A percentile compares a stretch with the other conserved stretches of the same genome.
Conservation (phyloP, 2,113 vertebrate species). For the Mormoops blainvillei region DNA sequence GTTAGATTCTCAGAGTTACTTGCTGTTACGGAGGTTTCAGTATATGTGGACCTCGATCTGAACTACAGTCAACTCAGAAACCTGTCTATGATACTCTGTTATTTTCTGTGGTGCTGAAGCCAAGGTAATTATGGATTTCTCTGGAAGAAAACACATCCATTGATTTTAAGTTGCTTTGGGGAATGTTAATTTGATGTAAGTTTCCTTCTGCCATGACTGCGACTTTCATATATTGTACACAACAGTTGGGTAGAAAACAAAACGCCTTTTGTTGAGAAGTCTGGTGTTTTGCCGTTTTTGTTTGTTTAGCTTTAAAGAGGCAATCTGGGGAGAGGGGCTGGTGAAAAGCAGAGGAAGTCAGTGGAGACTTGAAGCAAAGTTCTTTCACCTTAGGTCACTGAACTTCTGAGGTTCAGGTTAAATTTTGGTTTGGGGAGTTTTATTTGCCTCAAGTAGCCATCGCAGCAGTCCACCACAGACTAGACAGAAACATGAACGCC, state of each 20-base stretch:
- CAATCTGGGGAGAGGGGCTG: constrained; percentile 44
- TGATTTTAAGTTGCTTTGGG: constrained; percentile 65
- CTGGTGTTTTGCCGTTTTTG: constrained; percentile 50
- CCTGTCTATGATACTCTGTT: constrained; percentile 47
- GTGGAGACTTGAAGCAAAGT: constrained; percentile 16
- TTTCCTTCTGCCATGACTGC: constrained; percentile 66
- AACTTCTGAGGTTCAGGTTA: constrained; percentile 17
- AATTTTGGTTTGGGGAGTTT: constrained; percentile 43
- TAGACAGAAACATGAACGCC: constrained; percentile 81
- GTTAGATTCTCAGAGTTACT: not conserved
- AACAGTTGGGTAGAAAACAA: constrained; percentile 64
- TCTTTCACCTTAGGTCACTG: constrained; percentile 45
- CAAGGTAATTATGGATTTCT: constrained; percentile 58
- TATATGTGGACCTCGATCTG: constrained; percentile 36
- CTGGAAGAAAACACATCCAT: constrained; percentile 58
- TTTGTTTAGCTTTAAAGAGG: constrained; percentile 66
- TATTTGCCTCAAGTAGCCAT: constrained; percentile 66
- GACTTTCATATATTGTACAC: constrained; percentile 61
- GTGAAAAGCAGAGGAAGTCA: constrained; percentile 22
- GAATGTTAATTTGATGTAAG: constrained; percentile 69
- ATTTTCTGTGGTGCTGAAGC: constrained; percentile 50
- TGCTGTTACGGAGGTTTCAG: constrained; percentile 29
- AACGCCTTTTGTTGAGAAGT: constrained; percentile 64
- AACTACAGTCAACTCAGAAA: constrained; percentile 50
- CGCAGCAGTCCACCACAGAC: constrained; percentile 79